Base-by-base conservation (phyloP, 2,113 vertebrate species). In the Pelecanus crispus region DNA sequence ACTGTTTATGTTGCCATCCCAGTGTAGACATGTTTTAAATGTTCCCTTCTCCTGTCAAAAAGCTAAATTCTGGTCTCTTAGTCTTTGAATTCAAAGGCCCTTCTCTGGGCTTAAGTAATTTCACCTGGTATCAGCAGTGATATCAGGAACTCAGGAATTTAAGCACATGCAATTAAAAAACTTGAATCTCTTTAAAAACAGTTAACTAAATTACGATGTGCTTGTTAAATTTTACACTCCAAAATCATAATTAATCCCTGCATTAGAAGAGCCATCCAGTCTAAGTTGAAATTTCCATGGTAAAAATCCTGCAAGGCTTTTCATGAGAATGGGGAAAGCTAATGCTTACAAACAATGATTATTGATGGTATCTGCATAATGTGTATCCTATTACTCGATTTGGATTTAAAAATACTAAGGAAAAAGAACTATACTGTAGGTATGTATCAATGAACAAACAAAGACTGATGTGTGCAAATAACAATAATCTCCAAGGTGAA, bases 401-500 rank as follows among this genome's bases (percentile, higher is more conserved):
- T 38, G 62, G 20, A 81, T 85, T 94, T 38, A 25, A 62, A 92
- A 89, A 77, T 12, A 80, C 19, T 42, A 49, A 53, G 42, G 13
- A 61, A 89, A 63, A 86, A 74, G 7, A 74, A 50, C 10, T 82
- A 61, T 5, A 72, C 22, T 2, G 3, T 28, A 25, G 3, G 11
- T 7, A 20, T 50, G 13, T 36, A 55, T 53, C 49, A 90, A 58
- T 21, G 50, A 87, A 36, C 1, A 10, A 83, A 93, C 74, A 92
- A 81, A 75, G 75, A 53, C 75, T 34, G 58, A 34, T 71, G 31
- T 34, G 38, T 67, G 45, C 62, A 81, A 92, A 79, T 73, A 90
- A 95, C 16, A 91, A 65, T 40, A 85, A 96, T 71, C 61, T 94
- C 84, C 58, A 88, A 82, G 84, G 58, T 32, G 92, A 97, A 97